Evolutionary conservation across 2,888 invertebrate genomes (phyloP), one percentile per base, ranked within the genome.

Genomic region (Melolontha melolontha): DNA sequence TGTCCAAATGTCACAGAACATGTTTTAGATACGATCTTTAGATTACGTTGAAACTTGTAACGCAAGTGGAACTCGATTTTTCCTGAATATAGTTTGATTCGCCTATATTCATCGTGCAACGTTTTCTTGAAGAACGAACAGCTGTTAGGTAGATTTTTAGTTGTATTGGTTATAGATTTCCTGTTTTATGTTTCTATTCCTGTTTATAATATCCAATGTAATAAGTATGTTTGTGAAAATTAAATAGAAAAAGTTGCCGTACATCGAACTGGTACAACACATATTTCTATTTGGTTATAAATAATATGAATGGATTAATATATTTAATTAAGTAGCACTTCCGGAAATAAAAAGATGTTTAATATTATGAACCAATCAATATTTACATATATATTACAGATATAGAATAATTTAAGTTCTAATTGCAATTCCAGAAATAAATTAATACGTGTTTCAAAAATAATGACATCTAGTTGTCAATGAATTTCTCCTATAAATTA

Each of bases 61-160:
- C 47, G 65, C 71, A 41, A 67, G 70, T 64, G 68, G 71, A 72
- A 70, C 72, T 69, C 62, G 70, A 72, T 72, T 71, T 72, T 51
- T 64, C 64, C 42, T 64, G 52, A 55, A 55, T 63, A 70, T 68
- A 52, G 62, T 71, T 72, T 67, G 67, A 71, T 70, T 71, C 41
- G 68, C 66, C 65, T 67, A 64, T 67, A 52, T 49, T 34, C 17
- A 59, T 64, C 44, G 29, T 69, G 52, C 50, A 51, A 59, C 57
- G 71, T 52, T 62, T 49, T 34, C 44, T 65, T 29, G 17, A 44
- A 27, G 39, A 67, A 67, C 17, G 64, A 42, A 27, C 64, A 64
- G 64, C 64, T 64, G 64, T 64, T 44, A n/a, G 14, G 41, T 40
- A 14, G 51, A 42, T 29, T 44, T 51, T 54, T 52, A 27, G 17